Evolutionary conservation across 2,888 invertebrate species (phyloP), one percentile per base, ranked within the genome.

Genomic region (Mellilla xanthometata): DNA sequence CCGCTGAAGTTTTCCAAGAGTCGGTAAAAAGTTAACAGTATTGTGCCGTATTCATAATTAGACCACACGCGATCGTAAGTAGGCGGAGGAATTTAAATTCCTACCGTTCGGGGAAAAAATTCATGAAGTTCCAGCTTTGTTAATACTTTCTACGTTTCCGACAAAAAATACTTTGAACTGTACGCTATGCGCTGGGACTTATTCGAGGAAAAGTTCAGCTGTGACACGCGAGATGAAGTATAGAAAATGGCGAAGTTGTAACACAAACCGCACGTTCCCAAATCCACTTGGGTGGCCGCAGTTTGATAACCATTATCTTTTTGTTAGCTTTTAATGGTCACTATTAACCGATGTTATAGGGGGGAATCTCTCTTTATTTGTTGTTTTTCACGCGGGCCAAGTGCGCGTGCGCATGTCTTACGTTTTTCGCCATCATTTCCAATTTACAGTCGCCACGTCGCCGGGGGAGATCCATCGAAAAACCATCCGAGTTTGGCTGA

Each of bases 61-160:
- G 88, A 87, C 87, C 88, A 87, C 88, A 88, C 88, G 85, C 87
- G 81, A 86, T 76, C 77, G 78, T 68, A 82, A 78, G 69, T 70
- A 78, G 76, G 64, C 67, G 63, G 70, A 79, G 76, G 81, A 83
- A 87, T 87, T 85, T 83, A 76, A 85, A 87, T 84, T 82, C 79
- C 75, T 63, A 65, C 62, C 62, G 65, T 85, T 85, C 80, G 72
- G 58, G 76, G 84, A 83, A 88, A 77, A 82, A 87, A 80, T 77
- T 85, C 79, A 78, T 69, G 80, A 68, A 69, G 75, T 60, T 74
- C 68, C 52, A 68, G 62, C 58, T 61, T 69, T 73, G 77, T 62
- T 76, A 75, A 80, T 85, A 81, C 82, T 80, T 82, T 81, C 74
- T 74, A 73, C 74, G 76, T 81, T 80, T 76, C 68, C 33, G 70